Percentiles rank a stretch among this genome's conserved stretches.
Conservation (phyloP, 2,888 invertebrate species). For the Drosophila flavopinicola region DNA sequence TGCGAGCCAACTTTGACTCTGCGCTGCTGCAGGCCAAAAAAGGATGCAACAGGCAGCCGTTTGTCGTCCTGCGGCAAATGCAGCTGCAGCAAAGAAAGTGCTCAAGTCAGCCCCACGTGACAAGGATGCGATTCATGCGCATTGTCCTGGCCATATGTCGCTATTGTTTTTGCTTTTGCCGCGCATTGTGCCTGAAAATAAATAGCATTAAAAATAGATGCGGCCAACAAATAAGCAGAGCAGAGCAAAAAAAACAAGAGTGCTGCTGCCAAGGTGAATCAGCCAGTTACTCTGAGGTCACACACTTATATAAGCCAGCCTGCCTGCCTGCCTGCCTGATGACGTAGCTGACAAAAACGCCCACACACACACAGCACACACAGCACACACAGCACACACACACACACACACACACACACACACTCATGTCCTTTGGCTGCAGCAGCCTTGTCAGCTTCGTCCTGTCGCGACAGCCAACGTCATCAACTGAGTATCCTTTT, state of each 20-base stretch:
- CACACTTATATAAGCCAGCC: conserved; percentile 62
- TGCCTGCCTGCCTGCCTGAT: conserved; percentile 21
- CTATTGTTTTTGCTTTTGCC: no score
- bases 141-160: conserved; percentile 1
- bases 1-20: conserved; percentile 19
- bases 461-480: conserved; percentile 53
- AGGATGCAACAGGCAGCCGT: conserved; percentile 5
- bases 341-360: conserved; percentile 30
- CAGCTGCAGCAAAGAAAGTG: conserved; percentile 27
- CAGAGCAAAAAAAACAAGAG: background rate
- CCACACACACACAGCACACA: no score
- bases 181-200: conserved; percentile 43
- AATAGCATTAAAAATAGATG: conserved; percentile 49
- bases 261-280: conserved; percentile 33
- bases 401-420: background rate
- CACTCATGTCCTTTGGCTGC: background rate
- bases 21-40: conserved; percentile 11
- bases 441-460: conserved; percentile 19
- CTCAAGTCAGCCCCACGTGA: conserved; percentile 19
- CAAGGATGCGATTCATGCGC: background rate
- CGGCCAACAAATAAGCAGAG: background rate
- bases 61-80: conserved; percentile 5
- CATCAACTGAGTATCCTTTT: conserved; percentile 54
- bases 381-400: no score
- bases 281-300: conserved; percentile 62